These are phyloP conservation scores for Portevinia maculata DNA, from an alignment of 2,888 invertebrate genomes.

Conservation along the genomic window DNA sequence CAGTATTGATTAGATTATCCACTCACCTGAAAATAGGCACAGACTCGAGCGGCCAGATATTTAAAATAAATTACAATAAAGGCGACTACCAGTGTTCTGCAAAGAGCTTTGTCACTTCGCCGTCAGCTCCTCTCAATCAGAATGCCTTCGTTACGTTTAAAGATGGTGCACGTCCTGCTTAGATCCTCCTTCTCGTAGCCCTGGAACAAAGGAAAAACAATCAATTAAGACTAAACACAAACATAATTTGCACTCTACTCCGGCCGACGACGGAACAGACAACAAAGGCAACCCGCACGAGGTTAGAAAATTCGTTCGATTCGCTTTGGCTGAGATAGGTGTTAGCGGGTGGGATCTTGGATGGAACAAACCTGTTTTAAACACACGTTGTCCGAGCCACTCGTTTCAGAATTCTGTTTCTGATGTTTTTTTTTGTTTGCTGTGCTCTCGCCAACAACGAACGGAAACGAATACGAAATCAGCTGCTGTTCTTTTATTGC, in stretches of 20 bases:
- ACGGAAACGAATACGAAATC: conserved; percentile 28
- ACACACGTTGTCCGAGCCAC: conserved; percentile 44
- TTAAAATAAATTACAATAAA: not conserved
- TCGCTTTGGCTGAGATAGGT: conserved; percentile 10
- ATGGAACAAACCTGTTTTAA: conserved; percentile 67
- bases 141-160: conserved; percentile 11
- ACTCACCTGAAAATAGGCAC: conserved; percentile 70
- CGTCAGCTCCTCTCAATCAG: conserved; percentile 1
- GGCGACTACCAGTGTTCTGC: conserved; percentile 55
- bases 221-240: conserved; percentile 40
- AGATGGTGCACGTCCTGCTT: conserved; percentile 7
- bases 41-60: conserved; percentile 44
- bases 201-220: conserved; percentile 60
- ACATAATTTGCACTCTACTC: not conserved
- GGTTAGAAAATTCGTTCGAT: conserved; percentile 38
- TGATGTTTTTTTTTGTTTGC: conserved; percentile 41
- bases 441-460: conserved; percentile 16
- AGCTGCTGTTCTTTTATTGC: conserved; percentile 45
- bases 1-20: conserved; percentile 56
- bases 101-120: conserved; percentile 40
- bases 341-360: not conserved
- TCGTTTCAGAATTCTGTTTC: conserved; percentile 10
- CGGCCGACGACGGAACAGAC: not conserved
- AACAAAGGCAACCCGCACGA: conserved; percentile 50
- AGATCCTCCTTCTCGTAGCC: conserved; percentile 49